Conservation (phyloP, 2,797 vertebrate genomes). For the Myoxocephalus aenaeus region DNA sequence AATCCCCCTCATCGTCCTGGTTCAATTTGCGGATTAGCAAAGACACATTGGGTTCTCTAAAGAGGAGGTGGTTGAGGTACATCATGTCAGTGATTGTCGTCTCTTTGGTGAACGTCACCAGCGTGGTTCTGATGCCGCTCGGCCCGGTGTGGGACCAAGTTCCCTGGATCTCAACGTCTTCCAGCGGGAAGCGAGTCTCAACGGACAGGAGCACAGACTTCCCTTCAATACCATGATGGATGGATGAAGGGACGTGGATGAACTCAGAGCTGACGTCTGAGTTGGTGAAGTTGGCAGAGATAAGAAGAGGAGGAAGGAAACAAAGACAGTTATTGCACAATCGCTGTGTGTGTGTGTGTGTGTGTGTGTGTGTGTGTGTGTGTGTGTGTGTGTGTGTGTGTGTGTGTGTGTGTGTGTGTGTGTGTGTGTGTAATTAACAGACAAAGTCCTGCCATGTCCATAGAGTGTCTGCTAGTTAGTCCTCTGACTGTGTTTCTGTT, state of each 20-base stretch:
- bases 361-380: too few species aligned
- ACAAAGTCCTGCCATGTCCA: not conserved
- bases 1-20: slow-evolving; percentile 88
- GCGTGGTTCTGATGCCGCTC: slow-evolving; percentile 73
- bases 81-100: slow-evolving; percentile 79
- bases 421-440: not conserved
- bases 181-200: slow-evolving; percentile 83
- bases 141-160: slow-evolving; percentile 89
- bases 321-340: slow-evolving; percentile 15
- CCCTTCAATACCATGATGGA: slow-evolving; percentile 85
- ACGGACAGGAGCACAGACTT: slow-evolving; percentile 86
- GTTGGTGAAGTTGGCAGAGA: slow-evolving; percentile 11
- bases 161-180: slow-evolving; percentile 88
- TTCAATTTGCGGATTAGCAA: slow-evolving; percentile 85
- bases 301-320: slow-evolving; percentile 13
- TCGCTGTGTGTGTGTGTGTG: not conserved
- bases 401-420: too few species aligned
- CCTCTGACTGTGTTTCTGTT: not conserved
- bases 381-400: too few species aligned
- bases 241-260: slow-evolving; percentile 74
- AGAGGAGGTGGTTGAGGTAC: slow-evolving; percentile 85
- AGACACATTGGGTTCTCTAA: slow-evolving; percentile 87
- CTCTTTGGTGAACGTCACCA: slow-evolving; percentile 88
- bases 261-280: slow-evolving; percentile 66
- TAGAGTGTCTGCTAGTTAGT: not conserved